A percentile compares a stretch with the other conserved stretches of the same genome.
phyloP scores from a whole-genome alignment of 2,888 invertebrate genomes.

The Drosophila anceps region DNA sequence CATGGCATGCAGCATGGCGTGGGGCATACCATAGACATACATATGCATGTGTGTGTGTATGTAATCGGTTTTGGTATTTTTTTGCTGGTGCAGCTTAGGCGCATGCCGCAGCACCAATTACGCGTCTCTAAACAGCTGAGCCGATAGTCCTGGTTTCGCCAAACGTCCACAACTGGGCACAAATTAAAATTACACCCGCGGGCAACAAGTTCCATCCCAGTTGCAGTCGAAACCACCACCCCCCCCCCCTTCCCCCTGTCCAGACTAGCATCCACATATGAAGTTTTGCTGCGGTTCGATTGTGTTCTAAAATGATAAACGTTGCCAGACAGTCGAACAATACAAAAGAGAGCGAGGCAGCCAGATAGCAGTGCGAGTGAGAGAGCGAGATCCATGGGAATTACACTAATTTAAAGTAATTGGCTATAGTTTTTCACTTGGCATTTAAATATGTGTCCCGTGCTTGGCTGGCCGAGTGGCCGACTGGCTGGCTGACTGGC shows the following conservation, averaged over 20 bases:
- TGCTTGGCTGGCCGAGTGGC: slow-evolving; percentile 3
- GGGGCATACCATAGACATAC: slow-evolving; percentile 29
- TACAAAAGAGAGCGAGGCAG: slow-evolving; percentile 6
- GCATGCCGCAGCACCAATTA: slow-evolving; percentile 71
- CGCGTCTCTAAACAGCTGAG: slow-evolving; percentile 74
- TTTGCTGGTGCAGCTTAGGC: slow-evolving; percentile 55
- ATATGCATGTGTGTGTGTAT: slow-evolving; percentile 7
- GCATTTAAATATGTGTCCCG: slow-evolving; percentile 82
- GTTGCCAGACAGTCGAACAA: slow-evolving; percentile 40
- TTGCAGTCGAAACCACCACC: not conserved
- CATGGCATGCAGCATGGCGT: slow-evolving; percentile 66
- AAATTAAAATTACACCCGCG: slow-evolving; percentile 84
- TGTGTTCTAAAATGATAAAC: slow-evolving; percentile 58
- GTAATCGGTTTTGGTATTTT: not conserved
- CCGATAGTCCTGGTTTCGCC: slow-evolving; percentile 10
- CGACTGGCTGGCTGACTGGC: slow-evolving; percentile 6
- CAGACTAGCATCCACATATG: slow-evolving; percentile 4
- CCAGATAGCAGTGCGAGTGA: slow-evolving; percentile 9
- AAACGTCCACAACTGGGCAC: slow-evolving; percentile 45
- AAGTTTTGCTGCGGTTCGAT: slow-evolving; percentile 15
- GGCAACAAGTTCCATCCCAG: slow-evolving; percentile 52
- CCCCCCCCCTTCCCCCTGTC: too few relatives aligned
- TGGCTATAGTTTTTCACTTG: slow-evolving; percentile 83
- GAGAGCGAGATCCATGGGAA: slow-evolving; percentile 75
- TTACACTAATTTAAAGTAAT: slow-evolving; percentile 85